Percentiles rank a stretch among this genome's conserved stretches.
phyloP scores from a whole-genome alignment of 2,113 vertebrate genomes.

The Forbesichthys agassizii region DNA sequence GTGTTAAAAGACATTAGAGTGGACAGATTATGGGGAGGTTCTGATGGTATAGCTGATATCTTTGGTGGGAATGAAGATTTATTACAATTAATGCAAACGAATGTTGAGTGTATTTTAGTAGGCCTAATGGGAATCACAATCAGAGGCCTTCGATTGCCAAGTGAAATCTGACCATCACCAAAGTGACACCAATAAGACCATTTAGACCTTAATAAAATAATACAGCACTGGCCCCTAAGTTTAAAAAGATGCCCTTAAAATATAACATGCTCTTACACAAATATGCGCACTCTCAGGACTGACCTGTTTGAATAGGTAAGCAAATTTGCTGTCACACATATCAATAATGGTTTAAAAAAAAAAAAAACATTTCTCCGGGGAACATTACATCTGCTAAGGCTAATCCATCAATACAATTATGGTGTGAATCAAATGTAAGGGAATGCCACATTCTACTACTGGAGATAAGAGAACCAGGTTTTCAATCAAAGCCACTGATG shows the following conservation, averaged over 20 bases:
- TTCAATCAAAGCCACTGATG: slow-evolving; percentile 21
- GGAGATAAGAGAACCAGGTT: slow-evolving; percentile 34
- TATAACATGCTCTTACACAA: background rate
- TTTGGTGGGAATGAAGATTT: slow-evolving; percentile 81
- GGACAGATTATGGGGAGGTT: slow-evolving; percentile 21
- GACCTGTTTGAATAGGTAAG: slow-evolving; percentile 14
- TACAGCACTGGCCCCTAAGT: background rate
- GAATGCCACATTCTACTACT: slow-evolving; percentile 9
- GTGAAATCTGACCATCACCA: slow-evolving; percentile 72
- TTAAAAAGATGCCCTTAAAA: slow-evolving; percentile 12
- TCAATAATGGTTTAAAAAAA: slow-evolving; percentile 28
- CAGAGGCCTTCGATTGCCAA: slow-evolving; percentile 48
- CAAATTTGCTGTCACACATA: slow-evolving; percentile 41
- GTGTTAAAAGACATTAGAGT: slow-evolving; percentile 20
- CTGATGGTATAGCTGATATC: slow-evolving; percentile 12
- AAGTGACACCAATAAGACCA: slow-evolving; percentile 37
- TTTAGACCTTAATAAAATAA: slow-evolving; percentile 21
- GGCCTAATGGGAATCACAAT: slow-evolving; percentile 33
- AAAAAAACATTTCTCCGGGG: slow-evolving; percentile 12
- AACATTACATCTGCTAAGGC: background rate
- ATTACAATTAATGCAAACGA: slow-evolving; percentile 63
- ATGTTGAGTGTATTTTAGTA: slow-evolving; percentile 45
- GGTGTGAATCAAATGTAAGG: slow-evolving; percentile 26
- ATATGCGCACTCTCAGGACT: background rate
- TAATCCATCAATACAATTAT: slow-evolving; percentile 9